phyloP scores from a whole-genome alignment of 2,888 invertebrate genomes.

The Lycia hirtaria region DNA sequence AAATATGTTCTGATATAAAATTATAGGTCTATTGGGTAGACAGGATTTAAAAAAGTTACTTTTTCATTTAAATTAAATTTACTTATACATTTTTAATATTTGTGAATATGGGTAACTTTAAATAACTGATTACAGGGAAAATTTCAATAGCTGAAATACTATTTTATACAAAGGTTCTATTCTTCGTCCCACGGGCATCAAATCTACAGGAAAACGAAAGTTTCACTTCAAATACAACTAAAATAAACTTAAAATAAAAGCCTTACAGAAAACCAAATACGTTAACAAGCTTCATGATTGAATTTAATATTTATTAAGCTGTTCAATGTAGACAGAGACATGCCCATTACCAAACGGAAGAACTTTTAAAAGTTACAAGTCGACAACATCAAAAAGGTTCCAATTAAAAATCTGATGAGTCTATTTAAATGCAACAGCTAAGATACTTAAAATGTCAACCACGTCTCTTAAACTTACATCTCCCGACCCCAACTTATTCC shows the following conservation, averaged over 20 bases:
- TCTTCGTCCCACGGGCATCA: no score
- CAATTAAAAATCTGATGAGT: background rate
- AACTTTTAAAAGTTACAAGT: background rate
- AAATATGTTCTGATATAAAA: no score
- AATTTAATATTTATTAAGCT: background rate
- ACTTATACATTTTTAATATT: no score
- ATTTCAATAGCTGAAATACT: no score
- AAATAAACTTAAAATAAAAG: background rate
- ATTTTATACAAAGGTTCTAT: no score
- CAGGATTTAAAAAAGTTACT: no score
- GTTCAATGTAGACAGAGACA: background rate
- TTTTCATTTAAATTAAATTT: no score
- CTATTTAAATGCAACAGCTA: background rate
- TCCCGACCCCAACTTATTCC: background rate
- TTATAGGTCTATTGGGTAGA: no score
- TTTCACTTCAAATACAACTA: background rate
- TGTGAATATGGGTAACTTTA: no score
- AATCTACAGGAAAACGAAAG: no score
- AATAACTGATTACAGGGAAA: no score
- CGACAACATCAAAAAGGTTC: background rate
- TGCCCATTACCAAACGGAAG: background rate
- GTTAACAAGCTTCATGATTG: background rate
- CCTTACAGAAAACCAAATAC: background rate
- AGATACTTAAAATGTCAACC: background rate
- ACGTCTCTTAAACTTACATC: no score